Conservation (phyloP, 2,888 invertebrate species). For the Candidula unifasciata region DNA sequence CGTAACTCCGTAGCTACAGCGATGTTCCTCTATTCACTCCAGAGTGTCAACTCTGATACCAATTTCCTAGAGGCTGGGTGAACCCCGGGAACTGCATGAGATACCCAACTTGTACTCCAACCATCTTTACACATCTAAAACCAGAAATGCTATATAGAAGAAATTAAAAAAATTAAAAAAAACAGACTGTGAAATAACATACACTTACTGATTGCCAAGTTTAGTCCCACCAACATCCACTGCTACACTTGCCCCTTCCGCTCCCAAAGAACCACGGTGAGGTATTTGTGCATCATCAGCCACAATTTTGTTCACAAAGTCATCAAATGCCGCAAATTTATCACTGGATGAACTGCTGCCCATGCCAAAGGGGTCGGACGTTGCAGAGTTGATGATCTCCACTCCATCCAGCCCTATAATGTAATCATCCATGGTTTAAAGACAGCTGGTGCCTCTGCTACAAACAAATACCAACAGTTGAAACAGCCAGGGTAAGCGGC, state of each 20-base stretch:
- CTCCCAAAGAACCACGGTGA: not conserved
- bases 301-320: conserved; percentile 74
- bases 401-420: conserved; percentile 26
- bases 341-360: conserved; percentile 66
- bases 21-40: no score
- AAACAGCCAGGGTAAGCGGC: not conserved
- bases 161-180: not conserved
- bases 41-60: no score
- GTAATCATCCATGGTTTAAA: conserved; percentile 40
- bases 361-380: conserved; percentile 52
- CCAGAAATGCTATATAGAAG: no score
- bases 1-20: no score
- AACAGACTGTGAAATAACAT: not conserved
- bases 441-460: not conserved
- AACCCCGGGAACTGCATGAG: no score
- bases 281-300: conserved; percentile 62
- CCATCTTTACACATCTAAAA: no score
- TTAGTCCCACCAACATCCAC: conserved; percentile 7
- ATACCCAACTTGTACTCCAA: no score
- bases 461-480: not conserved
- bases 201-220: conserved; percentile 24
- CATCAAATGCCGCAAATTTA: conserved; percentile 70
- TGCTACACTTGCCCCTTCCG: not conserved
- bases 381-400: conserved; percentile 29
- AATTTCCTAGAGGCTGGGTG: no score